Evolutionary conservation across 2,797 vertebrate genomes (phyloP), one percentile per base, ranked within the genome.

Genomic region (Ara ararauna): DNA sequence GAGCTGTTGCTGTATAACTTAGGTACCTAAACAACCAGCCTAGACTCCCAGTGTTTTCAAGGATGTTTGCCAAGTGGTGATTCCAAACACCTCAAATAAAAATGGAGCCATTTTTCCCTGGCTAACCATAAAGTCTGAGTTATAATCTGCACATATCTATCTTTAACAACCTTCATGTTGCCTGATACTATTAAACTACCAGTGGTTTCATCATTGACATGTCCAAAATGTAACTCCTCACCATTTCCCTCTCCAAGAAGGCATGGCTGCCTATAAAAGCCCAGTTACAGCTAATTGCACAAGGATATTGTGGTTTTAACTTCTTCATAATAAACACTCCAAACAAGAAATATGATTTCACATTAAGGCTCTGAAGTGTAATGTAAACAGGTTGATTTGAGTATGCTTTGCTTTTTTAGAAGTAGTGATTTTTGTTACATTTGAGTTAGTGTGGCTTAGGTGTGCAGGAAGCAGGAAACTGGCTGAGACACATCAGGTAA

Each of bases 201-300:
- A 4, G 8, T 40, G 11, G 30, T 48, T 45, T 80, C 23, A 26
- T 36, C 65, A 56, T 5, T 32, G 32, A 27, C 3, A 9, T 12
- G 5, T 8, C 40, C 20, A 60, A 51, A 45, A 32, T 24, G 17
- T 44, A 30, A 62, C 67, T 86, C 68, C 44, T 79, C 32, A 61
- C 8, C 8, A 18, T 30, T 7, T 7, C 1, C 4, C 5, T 5
- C 5, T 16, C 4, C 13, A 54, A 58, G 20, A 56, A 19, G 34
- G 3, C 12, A 65, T 11, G 54, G 5, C 18, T 44, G 10, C 12
- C 51, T 74, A 18, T 34, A 64, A 70, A 78, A 62, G 5, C 34
- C 2, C 30, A 50, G 32, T 16, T 78, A 38, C 3, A 83, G 12
- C 3, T 53, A 40, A 53, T 10, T 3, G 5, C 19, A 20, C 9